Evolutionary conservation across 92 coral and sea anemone species (phyloP), one percentile per base, ranked within the genome.

Genomic region (Paragorgia papillata): DNA sequence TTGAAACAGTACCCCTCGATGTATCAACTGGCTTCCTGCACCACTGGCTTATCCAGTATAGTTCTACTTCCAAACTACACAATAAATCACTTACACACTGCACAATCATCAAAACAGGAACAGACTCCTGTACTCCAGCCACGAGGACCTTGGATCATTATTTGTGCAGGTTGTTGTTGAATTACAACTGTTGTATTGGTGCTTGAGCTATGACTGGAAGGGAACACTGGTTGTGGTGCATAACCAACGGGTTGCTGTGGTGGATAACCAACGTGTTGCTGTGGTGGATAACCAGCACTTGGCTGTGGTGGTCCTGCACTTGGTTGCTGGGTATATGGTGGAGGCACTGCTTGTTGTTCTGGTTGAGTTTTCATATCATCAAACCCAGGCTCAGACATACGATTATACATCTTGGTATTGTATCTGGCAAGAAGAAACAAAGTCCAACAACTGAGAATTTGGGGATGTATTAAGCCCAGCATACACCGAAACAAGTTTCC

Each of bases 81-180:
- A 60, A 17, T 26, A 60, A 20, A 15, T 28, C 13, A 71, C 78
- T 71, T 71, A 71, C 78, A 71, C 32, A 53, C 78, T 32, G 64
- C 78, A 34, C 78, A 71, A 31, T 71, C 78, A 54, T 71, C 78
- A 34, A 53, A 71, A 26, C 78, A 71, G 22, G 78, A 71, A 26
- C 63, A 71, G 10, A 71, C 7, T 32, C 78, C 78, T 2, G 78
- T 71, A 28, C 27, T 32, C 78, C 78, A 71, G 3, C 8, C 51
- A 15, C 64, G 48, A 1, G 78, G 78, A 35, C 78, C 78, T 54
- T 71, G 78, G 0, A 71, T 10, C 0, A 35, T 31, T 9, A 71
- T 46, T 25, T 53, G 64, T 9, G 63, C 1, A 19, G 20, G 64
- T 35, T 31, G 62, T 35, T 53, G 78, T 54, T 71, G 78, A 29